Evolutionary conservation across 2,888 invertebrate genomes (phyloP).

Genomic region (Cloeon dipterum): DNA sequence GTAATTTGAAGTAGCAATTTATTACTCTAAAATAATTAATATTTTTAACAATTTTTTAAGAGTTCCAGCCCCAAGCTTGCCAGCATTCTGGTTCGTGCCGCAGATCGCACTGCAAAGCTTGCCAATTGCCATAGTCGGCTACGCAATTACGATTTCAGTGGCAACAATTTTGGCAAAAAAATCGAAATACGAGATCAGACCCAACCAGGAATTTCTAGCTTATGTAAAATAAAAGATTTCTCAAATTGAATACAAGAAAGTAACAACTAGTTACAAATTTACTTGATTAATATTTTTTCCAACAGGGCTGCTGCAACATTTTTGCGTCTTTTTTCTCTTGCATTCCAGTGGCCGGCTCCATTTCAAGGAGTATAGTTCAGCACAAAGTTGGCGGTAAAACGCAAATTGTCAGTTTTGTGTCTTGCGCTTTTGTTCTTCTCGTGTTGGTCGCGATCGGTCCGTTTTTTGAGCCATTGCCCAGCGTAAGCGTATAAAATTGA

Average conservation of each 20-base stretch:
- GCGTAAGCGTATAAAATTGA: too few species aligned
- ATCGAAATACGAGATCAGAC: slow-evolving; percentile 38
- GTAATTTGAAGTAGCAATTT: slow-evolving; percentile 36
- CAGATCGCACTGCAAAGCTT: slow-evolving; percentile 33
- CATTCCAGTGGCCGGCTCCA: slow-evolving; percentile 45
- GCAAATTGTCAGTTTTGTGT: slow-evolving; percentile 45
- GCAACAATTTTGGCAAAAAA: slow-evolving; percentile 50
- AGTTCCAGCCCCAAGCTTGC: slow-evolving; percentile 30
- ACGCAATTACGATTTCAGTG: slow-evolving; percentile 50
- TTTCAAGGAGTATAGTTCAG: slow-evolving; percentile 56
- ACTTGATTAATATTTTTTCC: too few species aligned
- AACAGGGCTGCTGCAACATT: slow-evolving; percentile 52
- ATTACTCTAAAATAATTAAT: too few species aligned
- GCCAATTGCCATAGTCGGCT: slow-evolving; percentile 44
- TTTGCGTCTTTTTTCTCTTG: slow-evolving; percentile 51
- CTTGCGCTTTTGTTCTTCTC: slow-evolving; percentile 34
- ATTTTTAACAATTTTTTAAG: too few species aligned
- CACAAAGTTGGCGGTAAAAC: slow-evolving; percentile 57
- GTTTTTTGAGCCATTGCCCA: slow-evolving; percentile 44
- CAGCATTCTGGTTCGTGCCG: slow-evolving; percentile 29
- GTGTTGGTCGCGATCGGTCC: slow-evolving; percentile 51
- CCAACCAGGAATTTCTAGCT: slow-evolving; percentile 51
- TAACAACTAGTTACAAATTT: too few species aligned
- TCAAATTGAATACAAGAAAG: too few species aligned
- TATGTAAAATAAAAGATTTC: slow-evolving; percentile 24